Percentiles rank a stretch among this genome's conserved stretches.
Evolutionary conservation across 2,113 vertebrate species (phyloP).

Genomic region (Pyrgilauda ruficollis): DNA sequence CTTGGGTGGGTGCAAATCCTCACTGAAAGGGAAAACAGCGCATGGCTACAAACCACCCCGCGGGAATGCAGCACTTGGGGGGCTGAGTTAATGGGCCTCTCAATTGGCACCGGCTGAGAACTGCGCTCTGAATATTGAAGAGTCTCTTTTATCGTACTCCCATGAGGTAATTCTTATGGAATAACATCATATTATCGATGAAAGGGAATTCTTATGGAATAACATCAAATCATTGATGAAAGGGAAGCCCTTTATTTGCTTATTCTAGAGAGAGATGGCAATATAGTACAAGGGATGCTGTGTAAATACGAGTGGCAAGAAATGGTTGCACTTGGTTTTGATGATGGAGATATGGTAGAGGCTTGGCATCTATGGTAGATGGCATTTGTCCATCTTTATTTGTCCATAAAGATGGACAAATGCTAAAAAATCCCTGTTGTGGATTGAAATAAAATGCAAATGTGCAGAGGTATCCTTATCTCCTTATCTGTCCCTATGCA

Average conservation of each 20-base stretch:
- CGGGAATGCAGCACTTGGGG: background rate
- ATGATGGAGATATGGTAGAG: background rate
- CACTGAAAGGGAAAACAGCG: background rate
- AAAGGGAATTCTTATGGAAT: background rate
- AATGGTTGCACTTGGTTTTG: background rate
- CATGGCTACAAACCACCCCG: background rate
- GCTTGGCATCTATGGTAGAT: background rate
- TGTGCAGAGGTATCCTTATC: background rate
- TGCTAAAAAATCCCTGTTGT: background rate
- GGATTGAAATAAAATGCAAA: background rate
- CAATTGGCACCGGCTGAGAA: background rate
- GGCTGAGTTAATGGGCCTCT: background rate
- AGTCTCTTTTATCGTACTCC: background rate
- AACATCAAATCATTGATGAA: background rate
- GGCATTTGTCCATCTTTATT: too few relatives aligned
- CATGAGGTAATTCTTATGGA: background rate
- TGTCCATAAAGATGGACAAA: background rate
- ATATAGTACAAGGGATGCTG: background rate
- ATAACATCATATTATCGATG: background rate
- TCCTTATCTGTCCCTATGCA: background rate
- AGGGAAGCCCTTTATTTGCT: background rate
- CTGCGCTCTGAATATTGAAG: background rate
- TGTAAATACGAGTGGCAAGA: background rate
- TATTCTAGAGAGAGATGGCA: constrained; percentile 13
- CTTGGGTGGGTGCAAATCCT: background rate